Evolutionary conservation across 2,888 invertebrate species (phyloP).

Genomic region (Tiliacea citrago): DNA sequence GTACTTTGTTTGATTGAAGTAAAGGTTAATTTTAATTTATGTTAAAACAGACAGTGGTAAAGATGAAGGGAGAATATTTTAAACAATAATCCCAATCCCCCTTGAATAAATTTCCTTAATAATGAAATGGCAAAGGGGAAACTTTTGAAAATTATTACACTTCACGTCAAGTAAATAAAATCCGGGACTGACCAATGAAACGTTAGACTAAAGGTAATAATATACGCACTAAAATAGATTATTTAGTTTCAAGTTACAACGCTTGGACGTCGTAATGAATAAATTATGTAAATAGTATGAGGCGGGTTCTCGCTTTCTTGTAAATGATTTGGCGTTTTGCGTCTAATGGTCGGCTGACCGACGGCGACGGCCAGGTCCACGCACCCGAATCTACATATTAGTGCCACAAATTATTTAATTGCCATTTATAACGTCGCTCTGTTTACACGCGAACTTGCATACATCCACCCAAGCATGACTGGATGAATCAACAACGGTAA

Average conservation of each 20-base stretch:
- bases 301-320: slow-evolving; percentile 88
- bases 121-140: neutral
- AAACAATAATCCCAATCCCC: neutral
- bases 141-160: neutral
- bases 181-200: neutral
- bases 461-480: slow-evolving; percentile 41
- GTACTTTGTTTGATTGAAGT: neutral
- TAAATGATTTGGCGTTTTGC: slow-evolving; percentile 89
- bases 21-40: neutral
- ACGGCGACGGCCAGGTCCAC: slow-evolving; percentile 70
- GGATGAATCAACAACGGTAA: slow-evolving; percentile 38
- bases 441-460: slow-evolving; percentile 75
- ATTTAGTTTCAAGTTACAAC: slow-evolving; percentile 70
- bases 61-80: neutral
- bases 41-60: neutral
- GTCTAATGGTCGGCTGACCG: slow-evolving; percentile 79
- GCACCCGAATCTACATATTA: slow-evolving; percentile 80
- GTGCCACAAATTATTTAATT: slow-evolving; percentile 87
- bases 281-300: slow-evolving; percentile 89
- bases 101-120: neutral
- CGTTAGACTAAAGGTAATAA: neutral
- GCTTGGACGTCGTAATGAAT: slow-evolving; percentile 77
- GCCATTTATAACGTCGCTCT: slow-evolving; percentile 74
- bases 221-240: slow-evolving; percentile 14
- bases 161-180: slow-evolving; percentile 20